Evolutionary conservation across 2,888 invertebrate species (phyloP), one percentile per base, ranked within the genome.

Genomic region (Apamea sordens): DNA sequence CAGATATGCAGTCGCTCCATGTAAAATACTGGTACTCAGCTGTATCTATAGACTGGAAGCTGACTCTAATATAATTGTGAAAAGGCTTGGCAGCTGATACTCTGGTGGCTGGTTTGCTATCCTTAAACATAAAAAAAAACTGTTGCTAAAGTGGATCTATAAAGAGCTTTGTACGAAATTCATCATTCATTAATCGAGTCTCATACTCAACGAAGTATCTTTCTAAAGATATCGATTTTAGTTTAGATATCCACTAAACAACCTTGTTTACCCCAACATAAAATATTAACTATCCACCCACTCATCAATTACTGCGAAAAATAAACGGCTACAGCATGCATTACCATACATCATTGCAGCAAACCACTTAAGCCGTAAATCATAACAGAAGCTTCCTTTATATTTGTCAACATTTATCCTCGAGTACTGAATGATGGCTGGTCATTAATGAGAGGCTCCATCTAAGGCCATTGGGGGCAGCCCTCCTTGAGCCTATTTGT

Each of bases 401-500:
- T 94, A 95, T 96, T 95, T 95, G 96, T 96, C 96, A 95, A 95
- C 95, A 92, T 94, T 95, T 94, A 94, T 94, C 92, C 95, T 89
- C 86, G 87, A 89, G 89, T 89, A 86, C 89, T 94, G 95, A 95
- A 89, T 92, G 95, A 96, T 95, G 93, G 92, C 79, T 88, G 87
- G 93, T 93, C 95, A 95, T 96, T 96, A 96, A 90, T 90, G 92
- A 90, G 88, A 85, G 91, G 91, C 91, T 92, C 92, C 93, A 94
- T 93, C 92, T 92, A 92, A 91, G 91, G 91, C 95, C 94, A 94
- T 95, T 94, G 93, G 92, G 94, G 94, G 91, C 94, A 94, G 94
- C 90, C 81, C 91, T 92, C 91, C 91, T 92, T 92, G 89, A 91
- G 92, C 93, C 93, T 94, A 95, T 95, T 95, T 95, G 94, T 94